These are phyloP conservation scores for Aradophagus sp. DNA, from an alignment of 1,140 invertebrate species.

Conservation along the genomic window DNA sequence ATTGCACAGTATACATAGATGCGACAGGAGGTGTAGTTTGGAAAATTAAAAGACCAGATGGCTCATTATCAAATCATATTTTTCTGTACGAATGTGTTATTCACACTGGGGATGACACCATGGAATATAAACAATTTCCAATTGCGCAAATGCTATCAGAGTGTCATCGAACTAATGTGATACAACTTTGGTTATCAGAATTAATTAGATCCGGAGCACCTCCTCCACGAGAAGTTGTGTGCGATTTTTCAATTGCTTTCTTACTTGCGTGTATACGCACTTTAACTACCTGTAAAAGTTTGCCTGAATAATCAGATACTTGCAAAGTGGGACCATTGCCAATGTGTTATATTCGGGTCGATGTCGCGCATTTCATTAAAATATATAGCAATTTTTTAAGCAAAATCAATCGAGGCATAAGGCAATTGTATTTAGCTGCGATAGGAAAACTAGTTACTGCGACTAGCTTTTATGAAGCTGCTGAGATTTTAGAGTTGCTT, in stretches of 20 bases:
- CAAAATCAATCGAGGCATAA: no score
- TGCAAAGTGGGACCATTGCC: background rate
- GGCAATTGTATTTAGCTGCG: background rate
- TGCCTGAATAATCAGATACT: background rate
- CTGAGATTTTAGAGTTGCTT: no score
- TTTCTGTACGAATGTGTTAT: constrained; percentile 10
- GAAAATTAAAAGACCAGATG: constrained; percentile 23
- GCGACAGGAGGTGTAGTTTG: constrained; percentile 43
- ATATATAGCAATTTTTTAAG: no score
- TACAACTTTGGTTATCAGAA: constrained; percentile 10
- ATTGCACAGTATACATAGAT: constrained; percentile 24
- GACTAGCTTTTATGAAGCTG: no score
- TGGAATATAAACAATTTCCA: constrained; percentile 9
- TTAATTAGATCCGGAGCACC: background rate
- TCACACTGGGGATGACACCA: background rate
- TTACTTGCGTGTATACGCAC: constrained; percentile 11
- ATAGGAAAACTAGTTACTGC: no score
- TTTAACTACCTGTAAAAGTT: constrained; percentile 9
- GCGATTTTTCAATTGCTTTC: constrained; percentile 13
- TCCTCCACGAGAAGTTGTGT: constrained; percentile 14
- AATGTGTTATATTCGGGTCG: background rate
- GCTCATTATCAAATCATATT: constrained; percentile 7
- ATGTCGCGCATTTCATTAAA: no score
- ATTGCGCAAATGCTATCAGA: constrained; percentile 6
- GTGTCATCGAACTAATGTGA: constrained; percentile 2